Evolutionary conservation across 1,140 invertebrate species (phyloP).

Genomic region (Camponotus pennsylvanicus): DNA sequence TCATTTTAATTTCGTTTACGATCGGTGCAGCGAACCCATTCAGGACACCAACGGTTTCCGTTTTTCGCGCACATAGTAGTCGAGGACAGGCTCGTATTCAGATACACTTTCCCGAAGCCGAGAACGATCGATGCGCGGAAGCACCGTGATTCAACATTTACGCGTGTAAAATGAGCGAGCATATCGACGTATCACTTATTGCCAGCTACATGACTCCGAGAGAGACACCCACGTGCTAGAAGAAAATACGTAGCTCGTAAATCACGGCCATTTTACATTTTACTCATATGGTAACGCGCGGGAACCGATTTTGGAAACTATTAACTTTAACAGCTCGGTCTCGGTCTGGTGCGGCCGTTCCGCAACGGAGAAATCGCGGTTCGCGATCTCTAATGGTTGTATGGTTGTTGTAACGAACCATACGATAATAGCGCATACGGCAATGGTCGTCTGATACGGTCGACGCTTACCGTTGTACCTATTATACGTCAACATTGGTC

Average conservation of each 20-base stretch:
- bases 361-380: conserved; percentile 32
- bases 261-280: conserved; percentile 71
- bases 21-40: not conserved
- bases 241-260: conserved; percentile 61
- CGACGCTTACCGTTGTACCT: not conserved
- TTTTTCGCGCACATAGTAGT: not conserved
- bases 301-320: conserved; percentile 52
- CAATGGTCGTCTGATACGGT: conserved; percentile 24
- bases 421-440: not conserved
- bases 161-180: conserved; percentile 70
- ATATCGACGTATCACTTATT: conserved; percentile 72
- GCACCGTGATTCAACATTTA: conserved; percentile 71
- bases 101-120: conserved; percentile 17
- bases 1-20: conserved; percentile 1
- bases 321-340: conserved; percentile 32
- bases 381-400: conserved; percentile 23
- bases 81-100: not conserved
- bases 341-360: conserved; percentile 1
- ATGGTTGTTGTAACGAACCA: conserved; percentile 38
- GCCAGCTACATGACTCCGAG: conserved; percentile 71
- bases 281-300: conserved; percentile 19
- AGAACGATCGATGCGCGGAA: conserved; percentile 43
- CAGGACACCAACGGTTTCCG: no score
- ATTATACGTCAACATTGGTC: conserved; percentile 12
- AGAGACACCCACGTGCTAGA: conserved; percentile 63